Percentiles rank a stretch among this genome's conserved stretches.
Conservation (phyloP, 1,140 invertebrate species). For the Cryptotermes secundus region DNA sequence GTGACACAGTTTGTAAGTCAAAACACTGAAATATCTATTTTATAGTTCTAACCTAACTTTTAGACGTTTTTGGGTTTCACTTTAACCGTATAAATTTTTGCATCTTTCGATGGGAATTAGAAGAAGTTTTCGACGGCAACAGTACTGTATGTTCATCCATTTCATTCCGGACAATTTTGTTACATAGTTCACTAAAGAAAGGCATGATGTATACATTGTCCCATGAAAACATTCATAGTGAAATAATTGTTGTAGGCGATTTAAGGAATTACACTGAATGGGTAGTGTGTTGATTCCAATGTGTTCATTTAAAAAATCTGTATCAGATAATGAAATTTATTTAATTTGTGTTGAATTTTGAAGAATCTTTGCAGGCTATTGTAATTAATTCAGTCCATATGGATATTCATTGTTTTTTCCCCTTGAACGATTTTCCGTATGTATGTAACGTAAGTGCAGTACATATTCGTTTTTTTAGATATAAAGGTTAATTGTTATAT, state of each 20-base stretch:
- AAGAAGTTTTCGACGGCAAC: neutral
- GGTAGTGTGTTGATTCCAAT: too few species aligned
- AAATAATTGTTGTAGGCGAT: neutral
- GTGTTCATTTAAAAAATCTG: too few species aligned
- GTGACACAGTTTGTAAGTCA: neutral
- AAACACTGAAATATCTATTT: neutral
- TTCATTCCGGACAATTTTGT: neutral
- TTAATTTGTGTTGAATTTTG: too few species aligned
- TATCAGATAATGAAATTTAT: too few species aligned
- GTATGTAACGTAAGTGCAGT: too few species aligned
- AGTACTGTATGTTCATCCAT: neutral
- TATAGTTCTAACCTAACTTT: conserved; percentile 4
- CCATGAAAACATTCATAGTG: neutral
- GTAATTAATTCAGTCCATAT: too few species aligned
- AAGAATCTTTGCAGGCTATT: too few species aligned
- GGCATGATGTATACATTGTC: neutral
- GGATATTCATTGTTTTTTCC: too few species aligned
- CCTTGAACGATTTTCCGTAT: too few species aligned
- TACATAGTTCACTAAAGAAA: neutral
- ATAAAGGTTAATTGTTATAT: too few species aligned
- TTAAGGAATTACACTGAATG: too few species aligned
- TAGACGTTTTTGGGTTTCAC: neutral
- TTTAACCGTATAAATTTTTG: neutral
- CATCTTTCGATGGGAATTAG: neutral
- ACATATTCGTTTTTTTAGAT: too few species aligned